Evolutionary conservation across 2,888 invertebrate genomes (phyloP).

Genomic region (Hesperia comma): DNA sequence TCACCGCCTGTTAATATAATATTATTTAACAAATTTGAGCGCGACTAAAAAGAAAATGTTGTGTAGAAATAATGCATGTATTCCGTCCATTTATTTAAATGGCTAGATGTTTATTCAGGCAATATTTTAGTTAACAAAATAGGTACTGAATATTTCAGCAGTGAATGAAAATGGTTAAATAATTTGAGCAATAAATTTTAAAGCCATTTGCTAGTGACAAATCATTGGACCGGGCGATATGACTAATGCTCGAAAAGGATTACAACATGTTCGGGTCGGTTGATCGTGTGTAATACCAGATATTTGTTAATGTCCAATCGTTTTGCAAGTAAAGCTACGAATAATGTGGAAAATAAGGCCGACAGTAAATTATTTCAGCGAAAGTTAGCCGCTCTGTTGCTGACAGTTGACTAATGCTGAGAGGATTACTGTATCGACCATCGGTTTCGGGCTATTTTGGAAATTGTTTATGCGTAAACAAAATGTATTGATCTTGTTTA

Average conservation of each 20-base stretch:
- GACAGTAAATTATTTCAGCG: constrained; percentile 19
- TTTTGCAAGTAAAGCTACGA: constrained; percentile 9
- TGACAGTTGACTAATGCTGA: constrained; percentile 33
- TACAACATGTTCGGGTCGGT: background rate
- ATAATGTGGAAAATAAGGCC: constrained; percentile 25
- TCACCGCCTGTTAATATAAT: no score
- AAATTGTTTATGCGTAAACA: constrained; percentile 6
- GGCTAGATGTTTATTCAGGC: background rate
- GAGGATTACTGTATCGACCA: constrained; percentile 28
- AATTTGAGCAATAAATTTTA: background rate
- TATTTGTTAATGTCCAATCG: constrained; percentile 10
- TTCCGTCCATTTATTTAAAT: no score
- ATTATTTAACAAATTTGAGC: no score
- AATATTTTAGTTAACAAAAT: background rate
- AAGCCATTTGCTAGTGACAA: background rate
- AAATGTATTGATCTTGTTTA: background rate
- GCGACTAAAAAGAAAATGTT: no score
- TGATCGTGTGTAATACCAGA: constrained; percentile 5
- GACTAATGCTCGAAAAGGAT: constrained; percentile 11
- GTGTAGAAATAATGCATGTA: no score
- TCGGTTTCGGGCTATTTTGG: constrained; percentile 15
- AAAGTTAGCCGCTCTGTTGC: constrained; percentile 17
- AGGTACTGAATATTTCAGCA: background rate
- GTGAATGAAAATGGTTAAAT: no score
- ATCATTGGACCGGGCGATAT: background rate